Evolutionary conservation across 2,113 vertebrate species (phyloP).

Genomic region (Corvus hawaiiensis): DNA sequence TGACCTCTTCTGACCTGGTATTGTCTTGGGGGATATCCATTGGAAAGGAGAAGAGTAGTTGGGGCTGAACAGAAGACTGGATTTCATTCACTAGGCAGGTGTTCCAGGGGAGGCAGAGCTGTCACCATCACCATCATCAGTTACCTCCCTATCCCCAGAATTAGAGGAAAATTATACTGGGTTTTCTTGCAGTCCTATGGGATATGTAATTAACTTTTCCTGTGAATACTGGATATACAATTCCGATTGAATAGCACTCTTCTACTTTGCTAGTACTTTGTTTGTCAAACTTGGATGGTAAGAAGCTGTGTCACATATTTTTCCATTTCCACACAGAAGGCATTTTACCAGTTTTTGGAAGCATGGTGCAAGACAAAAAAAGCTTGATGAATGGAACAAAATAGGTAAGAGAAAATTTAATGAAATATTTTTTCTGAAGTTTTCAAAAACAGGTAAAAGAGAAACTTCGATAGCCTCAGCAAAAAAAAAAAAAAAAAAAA

Average conservation of each 20-base stretch:
- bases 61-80: neutral
- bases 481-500: neutral
- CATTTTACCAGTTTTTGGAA: neutral
- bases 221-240: neutral
- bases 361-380: neutral
- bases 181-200: neutral
- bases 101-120: neutral
- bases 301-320: neutral
- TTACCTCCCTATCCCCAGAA: neutral
- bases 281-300: neutral
- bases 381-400: neutral
- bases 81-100: neutral
- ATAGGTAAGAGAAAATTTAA: neutral
- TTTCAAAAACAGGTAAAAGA: neutral
- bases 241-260: neutral
- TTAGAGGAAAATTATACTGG: neutral
- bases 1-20: neutral
- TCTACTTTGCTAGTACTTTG: neutral
- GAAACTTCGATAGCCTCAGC: fast-evolving
- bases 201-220: neutral
- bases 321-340: neutral
- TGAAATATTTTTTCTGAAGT: neutral
- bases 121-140: neutral
- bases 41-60: neutral
- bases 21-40: neutral